phyloP scores from a whole-genome alignment of 2,113 vertebrate genomes.

The Cyanocitta stelleri region DNA sequence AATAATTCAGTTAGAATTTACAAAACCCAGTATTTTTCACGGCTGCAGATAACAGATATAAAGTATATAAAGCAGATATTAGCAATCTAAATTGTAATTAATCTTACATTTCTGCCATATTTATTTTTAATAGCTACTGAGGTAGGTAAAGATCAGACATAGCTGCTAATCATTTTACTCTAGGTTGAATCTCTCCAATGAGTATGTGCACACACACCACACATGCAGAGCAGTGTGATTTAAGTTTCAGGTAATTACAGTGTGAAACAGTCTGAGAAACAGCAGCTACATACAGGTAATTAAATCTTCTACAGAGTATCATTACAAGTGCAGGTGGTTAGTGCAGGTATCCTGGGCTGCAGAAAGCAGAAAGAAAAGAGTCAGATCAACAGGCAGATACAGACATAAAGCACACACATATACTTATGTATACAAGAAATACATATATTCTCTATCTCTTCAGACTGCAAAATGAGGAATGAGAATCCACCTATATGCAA shows the following conservation, averaged over 20 bases:
- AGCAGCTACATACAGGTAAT: neutral
- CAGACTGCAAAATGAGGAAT: neutral
- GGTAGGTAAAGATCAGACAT: neutral
- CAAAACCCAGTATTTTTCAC: neutral
- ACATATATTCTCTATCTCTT: neutral
- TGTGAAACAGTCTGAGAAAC: neutral
- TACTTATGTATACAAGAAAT: neutral
- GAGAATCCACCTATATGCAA: neutral
- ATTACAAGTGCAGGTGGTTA: neutral
- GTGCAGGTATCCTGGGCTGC: neutral
- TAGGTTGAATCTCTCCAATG: neutral
- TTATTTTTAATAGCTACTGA: neutral
- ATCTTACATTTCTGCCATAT: neutral
- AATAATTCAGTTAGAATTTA: neutral
- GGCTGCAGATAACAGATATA: neutral
- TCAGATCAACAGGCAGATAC: neutral
- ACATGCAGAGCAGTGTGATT: neutral
- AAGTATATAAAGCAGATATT: neutral
- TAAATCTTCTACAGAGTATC: neutral
- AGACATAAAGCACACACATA: neutral
- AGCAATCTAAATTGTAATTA: neutral
- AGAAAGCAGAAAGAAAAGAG: neutral
- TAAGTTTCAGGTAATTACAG: neutral
- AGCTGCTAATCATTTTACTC: neutral
- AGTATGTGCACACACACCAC: accelerated